Evolutionary conservation across 2,113 vertebrate genomes (phyloP).

Genomic region (Pangasianodon gigas): DNA sequence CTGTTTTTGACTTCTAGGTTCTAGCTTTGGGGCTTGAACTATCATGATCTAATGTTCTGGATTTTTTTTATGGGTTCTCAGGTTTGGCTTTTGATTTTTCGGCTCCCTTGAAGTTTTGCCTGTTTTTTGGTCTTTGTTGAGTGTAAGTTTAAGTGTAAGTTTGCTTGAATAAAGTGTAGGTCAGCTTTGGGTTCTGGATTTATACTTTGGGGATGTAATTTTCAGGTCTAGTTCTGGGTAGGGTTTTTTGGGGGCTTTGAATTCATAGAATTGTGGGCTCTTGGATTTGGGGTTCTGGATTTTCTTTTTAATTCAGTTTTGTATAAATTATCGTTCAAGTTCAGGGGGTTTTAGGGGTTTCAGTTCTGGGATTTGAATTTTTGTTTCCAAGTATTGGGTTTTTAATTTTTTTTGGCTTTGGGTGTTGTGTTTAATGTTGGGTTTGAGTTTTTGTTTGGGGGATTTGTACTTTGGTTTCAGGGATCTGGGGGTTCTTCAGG

Average conservation of each 20-base stretch:
- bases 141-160: background rate
- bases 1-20: background rate
- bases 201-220: background rate
- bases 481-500: background rate
- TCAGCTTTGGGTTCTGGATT: background rate
- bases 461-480: background rate
- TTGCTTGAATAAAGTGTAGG: background rate
- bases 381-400: background rate
- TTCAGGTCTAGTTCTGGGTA: background rate
- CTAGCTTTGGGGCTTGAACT: background rate
- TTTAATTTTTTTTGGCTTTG: background rate
- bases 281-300: background rate
- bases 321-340: background rate
- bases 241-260: background rate
- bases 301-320: background rate
- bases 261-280: background rate
- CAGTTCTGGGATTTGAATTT: background rate
- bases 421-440: background rate
- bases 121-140: background rate
- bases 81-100: background rate
- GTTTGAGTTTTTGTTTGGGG: background rate
- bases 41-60: background rate
- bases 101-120: background rate
- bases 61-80: background rate
- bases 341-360: background rate